A percentile compares a stretch with the other conserved stretches of the same genome.
phyloP scores from a whole-genome alignment of 2,797 vertebrate species.

The Echiichthys vipera region DNA sequence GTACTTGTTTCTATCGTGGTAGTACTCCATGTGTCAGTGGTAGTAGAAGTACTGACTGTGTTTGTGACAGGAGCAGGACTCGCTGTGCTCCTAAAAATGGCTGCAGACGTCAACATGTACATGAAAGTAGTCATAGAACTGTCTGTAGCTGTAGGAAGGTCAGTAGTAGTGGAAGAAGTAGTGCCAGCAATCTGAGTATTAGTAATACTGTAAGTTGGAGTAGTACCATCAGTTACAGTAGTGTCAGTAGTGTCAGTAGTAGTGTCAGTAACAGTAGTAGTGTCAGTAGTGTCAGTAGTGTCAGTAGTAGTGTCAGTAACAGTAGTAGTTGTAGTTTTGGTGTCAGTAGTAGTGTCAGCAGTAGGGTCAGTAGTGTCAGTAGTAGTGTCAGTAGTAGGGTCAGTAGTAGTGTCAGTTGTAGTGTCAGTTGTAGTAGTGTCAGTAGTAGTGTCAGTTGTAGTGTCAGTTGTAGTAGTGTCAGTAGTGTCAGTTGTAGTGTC shows the following conservation, averaged over 20 bases:
- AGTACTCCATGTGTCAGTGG: slow-evolving; percentile 19
- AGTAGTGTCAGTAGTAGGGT: no score
- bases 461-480: background rate
- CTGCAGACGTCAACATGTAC: slow-evolving; percentile 14
- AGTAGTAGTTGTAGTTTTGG: background rate
- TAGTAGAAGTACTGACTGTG: slow-evolving; percentile 11
- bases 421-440: background rate
- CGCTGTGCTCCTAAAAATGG: background rate
- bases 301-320: background rate
- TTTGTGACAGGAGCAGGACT: slow-evolving; percentile 15
- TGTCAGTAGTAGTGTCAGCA: no score
- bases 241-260: background rate
- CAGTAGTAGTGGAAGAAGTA: background rate
- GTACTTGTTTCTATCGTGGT: slow-evolving; percentile 20
- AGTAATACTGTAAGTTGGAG: background rate
- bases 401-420: no score
- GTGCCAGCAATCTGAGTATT: background rate
- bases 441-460: background rate
- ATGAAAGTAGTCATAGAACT: background rate
- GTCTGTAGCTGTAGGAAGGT: background rate
- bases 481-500: no score
- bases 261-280: background rate
- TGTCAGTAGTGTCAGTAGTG: background rate
- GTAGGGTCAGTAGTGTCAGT: background rate
- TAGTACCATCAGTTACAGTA: background rate